A percentile compares a stretch with the other conserved stretches of the same genome.
Evolutionary conservation across 2,113 vertebrate species (phyloP).

Genomic region (Podiceps cristatus): DNA sequence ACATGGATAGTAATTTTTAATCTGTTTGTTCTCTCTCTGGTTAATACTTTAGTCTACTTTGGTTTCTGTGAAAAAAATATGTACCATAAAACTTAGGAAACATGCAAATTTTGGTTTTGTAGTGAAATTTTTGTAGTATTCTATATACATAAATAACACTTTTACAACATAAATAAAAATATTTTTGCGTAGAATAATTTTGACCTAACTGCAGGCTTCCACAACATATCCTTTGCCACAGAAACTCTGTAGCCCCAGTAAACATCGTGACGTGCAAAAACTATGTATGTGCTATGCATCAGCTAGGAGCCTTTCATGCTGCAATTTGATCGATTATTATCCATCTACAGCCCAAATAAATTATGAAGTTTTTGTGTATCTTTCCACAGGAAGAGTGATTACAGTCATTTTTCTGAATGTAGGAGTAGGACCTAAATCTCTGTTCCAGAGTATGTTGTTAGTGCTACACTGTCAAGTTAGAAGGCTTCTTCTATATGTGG

Average conservation of each 20-base stretch:
- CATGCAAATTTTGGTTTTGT: not conserved
- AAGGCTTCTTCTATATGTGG: not conserved
- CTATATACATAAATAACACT: not conserved
- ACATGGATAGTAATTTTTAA: not conserved
- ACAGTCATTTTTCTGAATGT: fast-evolving
- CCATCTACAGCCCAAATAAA: not conserved
- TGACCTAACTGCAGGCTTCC: not conserved
- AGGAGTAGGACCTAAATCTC: not conserved
- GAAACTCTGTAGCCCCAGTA: not conserved
- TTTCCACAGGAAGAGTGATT: not conserved
- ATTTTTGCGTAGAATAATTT: not conserved
- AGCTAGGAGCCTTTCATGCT: not conserved
- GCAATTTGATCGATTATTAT: not conserved
- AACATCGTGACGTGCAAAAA: not conserved
- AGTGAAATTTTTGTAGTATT: not conserved
- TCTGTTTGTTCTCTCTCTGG: not conserved
- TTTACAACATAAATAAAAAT: not conserved
- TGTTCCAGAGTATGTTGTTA: not conserved
- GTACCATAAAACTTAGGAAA: not conserved
- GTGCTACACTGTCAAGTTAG: not conserved
- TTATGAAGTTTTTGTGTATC: not conserved
- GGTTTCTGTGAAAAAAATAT: not conserved
- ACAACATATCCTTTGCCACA: not conserved
- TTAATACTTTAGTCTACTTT: not conserved
- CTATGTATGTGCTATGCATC: not conserved